Evolutionary conservation across 2,888 invertebrate species (phyloP).

Genomic region (Syrphus vitripennis): DNA sequence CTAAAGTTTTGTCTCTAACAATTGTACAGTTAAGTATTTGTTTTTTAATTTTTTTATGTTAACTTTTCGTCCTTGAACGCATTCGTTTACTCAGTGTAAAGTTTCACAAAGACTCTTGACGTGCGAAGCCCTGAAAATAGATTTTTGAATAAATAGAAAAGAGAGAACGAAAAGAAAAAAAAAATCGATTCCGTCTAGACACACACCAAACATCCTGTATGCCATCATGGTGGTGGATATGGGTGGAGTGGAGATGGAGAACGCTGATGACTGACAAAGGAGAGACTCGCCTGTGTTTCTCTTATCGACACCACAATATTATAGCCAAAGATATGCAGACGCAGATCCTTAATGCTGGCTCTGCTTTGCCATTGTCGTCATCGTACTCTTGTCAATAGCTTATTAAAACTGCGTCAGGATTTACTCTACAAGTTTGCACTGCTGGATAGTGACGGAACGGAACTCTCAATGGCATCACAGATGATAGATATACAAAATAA

Average conservation of each 20-base stretch:
- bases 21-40: not conserved
- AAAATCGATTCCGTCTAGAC: slow-evolving; percentile 64
- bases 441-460: not conserved
- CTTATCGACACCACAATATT: slow-evolving; percentile 24
- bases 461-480: not conserved
- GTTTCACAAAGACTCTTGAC: not conserved
- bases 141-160: slow-evolving; percentile 2
- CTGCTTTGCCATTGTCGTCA: slow-evolving; percentile 23
- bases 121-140: not conserved
- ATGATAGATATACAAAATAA: not conserved
- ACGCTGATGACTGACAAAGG: slow-evolving; percentile 47
- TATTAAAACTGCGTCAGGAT: slow-evolving; percentile 40
- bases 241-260: too few relatives aligned
- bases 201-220: slow-evolving; percentile 17
- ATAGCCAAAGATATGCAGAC: slow-evolving; percentile 6
- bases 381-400: slow-evolving; percentile 22
- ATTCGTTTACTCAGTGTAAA: slow-evolving; percentile 15
- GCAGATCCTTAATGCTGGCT: not conserved
- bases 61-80: slow-evolving; percentile 17
- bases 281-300: slow-evolving; percentile 6
- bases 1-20: not conserved
- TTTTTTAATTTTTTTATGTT: not conserved
- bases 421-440: not conserved
- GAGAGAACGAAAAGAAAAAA: slow-evolving; percentile 4
- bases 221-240: not conserved